Evolutionary conservation across 2,113 vertebrate genomes (phyloP), one percentile per base, ranked within the genome.

Genomic region (Lophius piscatorius): DNA sequence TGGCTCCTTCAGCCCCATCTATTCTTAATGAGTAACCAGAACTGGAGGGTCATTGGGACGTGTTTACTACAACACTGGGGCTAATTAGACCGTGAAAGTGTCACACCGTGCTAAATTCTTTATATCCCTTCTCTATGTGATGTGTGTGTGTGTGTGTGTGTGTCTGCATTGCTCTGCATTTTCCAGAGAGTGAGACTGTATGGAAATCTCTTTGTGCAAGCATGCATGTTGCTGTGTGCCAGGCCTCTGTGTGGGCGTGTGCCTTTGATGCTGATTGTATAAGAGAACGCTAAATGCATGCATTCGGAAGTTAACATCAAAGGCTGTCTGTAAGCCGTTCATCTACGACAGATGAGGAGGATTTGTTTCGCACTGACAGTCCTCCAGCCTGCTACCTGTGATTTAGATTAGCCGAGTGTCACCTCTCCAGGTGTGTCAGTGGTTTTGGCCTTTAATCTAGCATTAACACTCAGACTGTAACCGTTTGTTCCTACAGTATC

Each of bases 1-100:
- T 44, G 45, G 54, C 80, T 63, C 71, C 67, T 69, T 62, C 59
- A 41, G 52, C 45, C 33, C 41, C 49, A 80, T 86, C 61, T 62
- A 78, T 87, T 60, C 48, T 87, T 87, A 65, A 85, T 84, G 82
- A 85, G 74, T 56, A 81, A 74, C 66, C 70, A 52, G 76, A 83
- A 80, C 64, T 69, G 62, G 38, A 44, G 75, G 82, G 84, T 87
- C 84, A 86, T 64, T 31, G 74, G 78, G 72, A 77, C 57, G 68
- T 83, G 82, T 87, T 89, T 88, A 83, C 83, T 84, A 84, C 75
- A 86, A 85, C 81, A 69, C 55, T 70, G 75, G 75, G 69, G 85
- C 79, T 89, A 77, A 86, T 85, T 81, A 81, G 79, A 81, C 85
- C 50, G 77, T 86, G 80, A 89, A 90, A 88, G 87, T 89, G 83